Percentiles rank a stretch among this genome's conserved stretches.
These are phyloP conservation scores for Papilio machaon DNA, from an alignment of 1,140 invertebrate species.

Conservation along the genomic window DNA sequence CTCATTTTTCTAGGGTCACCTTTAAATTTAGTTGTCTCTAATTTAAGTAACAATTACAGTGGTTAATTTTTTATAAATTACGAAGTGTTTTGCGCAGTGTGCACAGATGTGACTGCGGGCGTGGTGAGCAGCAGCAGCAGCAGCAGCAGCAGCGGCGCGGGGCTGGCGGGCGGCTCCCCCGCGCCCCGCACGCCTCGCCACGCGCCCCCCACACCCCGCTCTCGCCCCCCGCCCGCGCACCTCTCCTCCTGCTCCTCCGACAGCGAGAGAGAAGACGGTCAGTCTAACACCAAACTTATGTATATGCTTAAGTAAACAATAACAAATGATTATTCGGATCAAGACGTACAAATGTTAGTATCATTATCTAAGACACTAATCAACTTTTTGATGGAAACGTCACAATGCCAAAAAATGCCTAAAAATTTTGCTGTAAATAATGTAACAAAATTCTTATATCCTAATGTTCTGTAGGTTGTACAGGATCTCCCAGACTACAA, in stretches of 20 bases:
- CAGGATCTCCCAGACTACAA: conserved; percentile 86
- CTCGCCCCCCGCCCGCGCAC: conserved; percentile 39
- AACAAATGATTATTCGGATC: too few species aligned
- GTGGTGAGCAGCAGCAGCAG: conserved; percentile 61
- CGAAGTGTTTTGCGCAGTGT: not conserved
- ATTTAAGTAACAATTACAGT: too few species aligned
- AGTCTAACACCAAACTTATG: not conserved
- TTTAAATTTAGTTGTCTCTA: too few species aligned
- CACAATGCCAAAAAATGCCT: not conserved
- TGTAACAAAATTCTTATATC: conserved; percentile 15
- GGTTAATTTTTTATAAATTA: too few species aligned
- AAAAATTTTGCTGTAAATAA: not conserved
- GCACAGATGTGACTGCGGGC: conserved; percentile 40
- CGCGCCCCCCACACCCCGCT: conserved; percentile 38
- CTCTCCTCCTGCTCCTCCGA: conserved; percentile 87
- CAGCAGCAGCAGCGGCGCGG: conserved; percentile 57
- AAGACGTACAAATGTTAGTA: too few species aligned
- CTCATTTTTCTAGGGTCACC: not conserved
- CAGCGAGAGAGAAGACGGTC: conserved; percentile 89
- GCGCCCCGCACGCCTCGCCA: conserved; percentile 49
- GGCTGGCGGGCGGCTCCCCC: conserved; percentile 60
- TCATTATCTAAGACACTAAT: not conserved
- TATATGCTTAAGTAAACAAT: too few species aligned
- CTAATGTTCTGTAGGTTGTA: conserved; percentile 69
- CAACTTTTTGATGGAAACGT: not conserved